A percentile compares a stretch with the other conserved stretches of the same genome.
Evolutionary conservation across 2,797 vertebrate genomes (phyloP).

Genomic region (Phoebastria nigripes): DNA sequence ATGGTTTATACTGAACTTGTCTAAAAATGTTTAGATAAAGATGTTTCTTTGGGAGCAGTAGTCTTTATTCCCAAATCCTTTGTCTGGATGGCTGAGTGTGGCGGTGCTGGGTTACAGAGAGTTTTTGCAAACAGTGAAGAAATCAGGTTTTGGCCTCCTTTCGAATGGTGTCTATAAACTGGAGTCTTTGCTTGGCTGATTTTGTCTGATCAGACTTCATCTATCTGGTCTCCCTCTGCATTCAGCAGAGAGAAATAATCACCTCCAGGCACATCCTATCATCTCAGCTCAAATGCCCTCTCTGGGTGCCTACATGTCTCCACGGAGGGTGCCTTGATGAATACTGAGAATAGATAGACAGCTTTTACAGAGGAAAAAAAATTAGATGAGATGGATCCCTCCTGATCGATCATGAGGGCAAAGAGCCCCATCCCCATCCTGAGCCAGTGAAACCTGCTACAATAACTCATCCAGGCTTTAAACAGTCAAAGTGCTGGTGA

Average conservation of each 20-base stretch:
- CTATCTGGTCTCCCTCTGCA: background rate
- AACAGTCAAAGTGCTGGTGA: background rate
- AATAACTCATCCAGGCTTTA: conserved; percentile 59
- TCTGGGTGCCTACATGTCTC: background rate
- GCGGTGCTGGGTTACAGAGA: background rate
- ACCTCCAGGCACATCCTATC: conserved; percentile 27
- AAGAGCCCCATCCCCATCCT: background rate
- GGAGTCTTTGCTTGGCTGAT: background rate
- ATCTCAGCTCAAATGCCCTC: background rate
- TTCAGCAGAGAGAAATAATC: conserved; percentile 12
- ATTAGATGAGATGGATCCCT: background rate
- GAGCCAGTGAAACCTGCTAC: background rate
- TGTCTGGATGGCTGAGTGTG: background rate
- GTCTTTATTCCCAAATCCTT: background rate
- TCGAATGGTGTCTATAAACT: background rate
- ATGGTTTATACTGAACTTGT: background rate
- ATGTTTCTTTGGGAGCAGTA: background rate
- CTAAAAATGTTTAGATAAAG: background rate
- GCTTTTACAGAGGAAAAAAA: background rate
- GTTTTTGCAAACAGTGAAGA: background rate
- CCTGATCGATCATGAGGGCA: conserved; percentile 5
- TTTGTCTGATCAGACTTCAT: conserved; percentile 11
- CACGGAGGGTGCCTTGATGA: background rate
- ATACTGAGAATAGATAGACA: conserved; percentile 5
- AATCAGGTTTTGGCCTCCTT: background rate